phyloP scores from a whole-genome alignment of 2,888 invertebrate species.

The Erebia aethiops region DNA sequence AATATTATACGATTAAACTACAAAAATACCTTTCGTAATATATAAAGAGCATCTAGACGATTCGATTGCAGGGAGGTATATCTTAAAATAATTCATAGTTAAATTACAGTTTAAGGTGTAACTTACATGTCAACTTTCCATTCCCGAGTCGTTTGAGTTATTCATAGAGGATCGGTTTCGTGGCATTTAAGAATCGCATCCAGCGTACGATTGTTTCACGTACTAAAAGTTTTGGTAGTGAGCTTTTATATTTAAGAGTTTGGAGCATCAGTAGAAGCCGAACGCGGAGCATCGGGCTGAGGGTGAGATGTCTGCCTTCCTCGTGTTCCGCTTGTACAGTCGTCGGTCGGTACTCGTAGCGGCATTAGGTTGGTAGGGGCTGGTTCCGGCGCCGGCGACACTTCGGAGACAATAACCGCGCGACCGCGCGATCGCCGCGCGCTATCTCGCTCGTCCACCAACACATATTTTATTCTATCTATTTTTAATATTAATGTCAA shows the following conservation, averaged over 20 bases:
- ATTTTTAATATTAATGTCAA: constrained; percentile 83
- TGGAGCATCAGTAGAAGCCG: constrained; percentile 38
- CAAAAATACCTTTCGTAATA: constrained; percentile 80
- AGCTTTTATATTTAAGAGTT: constrained; percentile 53
- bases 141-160: constrained; percentile 64
- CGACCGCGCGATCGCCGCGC: constrained; percentile 58
- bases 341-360: constrained; percentile 42
- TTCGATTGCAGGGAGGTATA: constrained; percentile 80
- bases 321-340: constrained; percentile 43
- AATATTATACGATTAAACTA: constrained; percentile 78
- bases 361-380: constrained; percentile 42
- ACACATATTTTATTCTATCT: constrained; percentile 82
- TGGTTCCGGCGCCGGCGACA: constrained; percentile 46
- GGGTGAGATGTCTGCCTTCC: constrained; percentile 54
- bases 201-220: constrained; percentile 53
- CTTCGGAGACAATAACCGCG: constrained; percentile 62
- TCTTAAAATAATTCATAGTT: constrained; percentile 80
- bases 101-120: constrained; percentile 75
- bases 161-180: constrained; percentile 59
- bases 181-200: constrained; percentile 49
- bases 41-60: constrained; percentile 77
- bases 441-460: constrained; percentile 78
- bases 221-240: constrained; percentile 59
- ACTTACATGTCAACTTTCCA: constrained; percentile 60
- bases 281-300: constrained; percentile 37